Conservation (phyloP, 2,113 vertebrate species). For the Trochalopteron elliotii region DNA sequence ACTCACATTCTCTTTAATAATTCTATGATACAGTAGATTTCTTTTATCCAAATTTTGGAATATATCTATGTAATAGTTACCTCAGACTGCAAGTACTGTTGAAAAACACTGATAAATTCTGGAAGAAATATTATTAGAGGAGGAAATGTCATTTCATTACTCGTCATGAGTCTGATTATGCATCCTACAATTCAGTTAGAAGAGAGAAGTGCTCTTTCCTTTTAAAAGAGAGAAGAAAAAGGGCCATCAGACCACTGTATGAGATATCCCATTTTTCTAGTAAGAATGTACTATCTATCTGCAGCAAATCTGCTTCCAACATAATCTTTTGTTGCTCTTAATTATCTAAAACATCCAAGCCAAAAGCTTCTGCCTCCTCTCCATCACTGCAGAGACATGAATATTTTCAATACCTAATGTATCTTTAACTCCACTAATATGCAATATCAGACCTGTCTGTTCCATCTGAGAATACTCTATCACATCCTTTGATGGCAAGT, state of each 20-base stretch:
- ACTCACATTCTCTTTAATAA: slow-evolving; percentile 37
- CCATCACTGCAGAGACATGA: slow-evolving; percentile 13
- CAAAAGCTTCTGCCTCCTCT: slow-evolving; percentile 17
- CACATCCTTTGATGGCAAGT: slow-evolving; percentile 9
- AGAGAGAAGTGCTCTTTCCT: slow-evolving; percentile 24
- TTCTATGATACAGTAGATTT: neutral
- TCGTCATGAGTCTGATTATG: slow-evolving; percentile 39
- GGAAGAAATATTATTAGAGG: slow-evolving; percentile 2
- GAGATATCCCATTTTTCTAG: neutral
- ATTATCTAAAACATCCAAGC: slow-evolving; percentile 54
- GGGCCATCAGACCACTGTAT: neutral
- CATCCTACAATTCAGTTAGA: slow-evolving; percentile 18
- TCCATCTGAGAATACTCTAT: slow-evolving; percentile 36
- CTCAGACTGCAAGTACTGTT: neutral
- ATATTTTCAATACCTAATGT: slow-evolving; percentile 61
- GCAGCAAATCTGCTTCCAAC: slow-evolving; percentile 35
- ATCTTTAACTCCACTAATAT: slow-evolving; percentile 36
- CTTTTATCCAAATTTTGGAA: slow-evolving; percentile 47
- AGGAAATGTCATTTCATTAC: slow-evolving; percentile 24
- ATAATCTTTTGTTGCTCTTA: slow-evolving; percentile 54
- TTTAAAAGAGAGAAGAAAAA: slow-evolving; percentile 23
- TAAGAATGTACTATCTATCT: slow-evolving; percentile 17
- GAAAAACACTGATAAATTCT: slow-evolving; percentile 38
- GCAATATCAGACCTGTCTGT: slow-evolving; percentile 44
- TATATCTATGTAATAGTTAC: neutral